Evolutionary conservation across 2,113 vertebrate species (phyloP), one percentile per base, ranked within the genome.

Genomic region (Clinocottus analis): DNA sequence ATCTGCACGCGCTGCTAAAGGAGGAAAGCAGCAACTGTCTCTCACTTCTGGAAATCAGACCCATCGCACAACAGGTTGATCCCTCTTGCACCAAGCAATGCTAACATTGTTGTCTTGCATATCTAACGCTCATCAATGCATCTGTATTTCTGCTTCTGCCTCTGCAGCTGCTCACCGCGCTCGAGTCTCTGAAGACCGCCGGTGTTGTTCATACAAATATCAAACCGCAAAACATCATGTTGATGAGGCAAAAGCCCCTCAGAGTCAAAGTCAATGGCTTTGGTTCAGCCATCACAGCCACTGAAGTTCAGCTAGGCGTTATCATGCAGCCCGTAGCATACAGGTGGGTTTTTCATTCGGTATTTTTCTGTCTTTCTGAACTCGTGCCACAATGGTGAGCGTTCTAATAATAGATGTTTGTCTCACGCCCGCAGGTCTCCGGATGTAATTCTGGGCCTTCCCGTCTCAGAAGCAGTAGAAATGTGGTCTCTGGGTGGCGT

Each of bases 101-200:
- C 12, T 8, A 37, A 23, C 35, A 14, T n/a, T 23, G 33, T n/a
- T 23, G 60, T 39, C 31, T 35, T 7, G 19, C 19, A 23, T 55
- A 13, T 55, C 10, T 55, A 25, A 55, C 23, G 1, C 47, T 55
- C 3, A 12, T 23, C 23, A 55, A 55, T 23, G 10, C 1, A 1
- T 56, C 17, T 72, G 45, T 23, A 31, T 72, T 47, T 61, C 27
- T 70, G 29, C 55, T 16, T 59, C 25, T 35, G 27, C 23, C 41
- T 33, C 58, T 62, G 56, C 56, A 72, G 56, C 41, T 72, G 70
- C 41, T 60, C 27, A 8, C 11, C 2, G 41, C 56, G 10, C 56
- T 73, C 6, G 3, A 59, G 10, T 72, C 39, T 14, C 12, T 73
- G 41, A 37, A 61, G 21, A 55, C 17, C n/a, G 61, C 17, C 9